These are phyloP conservation scores for Stictonetta naevosa DNA, from an alignment of 2,113 vertebrate species.

Conservation along the genomic window DNA sequence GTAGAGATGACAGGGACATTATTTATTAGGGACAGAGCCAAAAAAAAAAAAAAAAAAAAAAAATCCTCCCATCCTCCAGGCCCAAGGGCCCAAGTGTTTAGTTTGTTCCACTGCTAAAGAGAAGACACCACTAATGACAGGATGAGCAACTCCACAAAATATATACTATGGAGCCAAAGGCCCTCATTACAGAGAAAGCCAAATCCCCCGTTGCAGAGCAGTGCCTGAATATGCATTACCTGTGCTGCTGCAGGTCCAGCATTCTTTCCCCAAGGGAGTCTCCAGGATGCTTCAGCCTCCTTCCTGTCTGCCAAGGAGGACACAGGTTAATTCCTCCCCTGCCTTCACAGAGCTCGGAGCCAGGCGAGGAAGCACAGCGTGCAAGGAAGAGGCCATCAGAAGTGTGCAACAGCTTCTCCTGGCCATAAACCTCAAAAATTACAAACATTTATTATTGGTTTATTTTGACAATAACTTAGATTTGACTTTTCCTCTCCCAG, in stretches of 20 bases:
- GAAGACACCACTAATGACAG: background rate
- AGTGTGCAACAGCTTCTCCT: background rate
- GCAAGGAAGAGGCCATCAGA: background rate
- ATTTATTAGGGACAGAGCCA: background rate
- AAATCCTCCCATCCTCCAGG: background rate
- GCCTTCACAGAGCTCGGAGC: background rate
- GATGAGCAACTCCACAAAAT: background rate
- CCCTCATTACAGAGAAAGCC: background rate
- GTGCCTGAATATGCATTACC: background rate
- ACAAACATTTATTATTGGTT: background rate
- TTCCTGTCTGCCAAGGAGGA: background rate
- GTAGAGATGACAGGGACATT: background rate
- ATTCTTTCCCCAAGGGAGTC: fast-evolving
- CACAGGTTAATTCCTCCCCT: background rate
- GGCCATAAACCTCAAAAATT: background rate
- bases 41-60: background rate
- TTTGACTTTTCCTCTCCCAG: background rate
- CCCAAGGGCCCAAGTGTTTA: background rate
- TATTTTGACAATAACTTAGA: background rate
- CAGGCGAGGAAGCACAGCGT: fast-evolving
- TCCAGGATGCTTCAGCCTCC: background rate
- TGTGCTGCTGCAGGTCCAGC: background rate
- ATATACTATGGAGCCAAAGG: background rate
- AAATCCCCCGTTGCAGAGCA: fast-evolving
- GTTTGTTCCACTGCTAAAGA: background rate